phyloP scores from a whole-genome alignment of 92 coral and sea anemone species.

The Muricea muricata region DNA sequence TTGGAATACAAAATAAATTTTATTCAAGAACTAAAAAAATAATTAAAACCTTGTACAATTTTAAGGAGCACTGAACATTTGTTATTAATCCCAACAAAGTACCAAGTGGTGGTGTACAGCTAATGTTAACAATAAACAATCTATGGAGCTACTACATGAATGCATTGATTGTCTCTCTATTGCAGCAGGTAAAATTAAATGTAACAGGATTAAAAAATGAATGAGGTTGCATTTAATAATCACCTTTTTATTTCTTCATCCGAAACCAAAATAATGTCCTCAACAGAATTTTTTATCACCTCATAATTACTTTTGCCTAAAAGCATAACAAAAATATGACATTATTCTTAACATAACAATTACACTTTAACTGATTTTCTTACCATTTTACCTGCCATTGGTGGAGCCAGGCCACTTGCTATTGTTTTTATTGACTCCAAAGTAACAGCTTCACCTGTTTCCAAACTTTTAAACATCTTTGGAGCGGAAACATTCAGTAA shows the following conservation, averaged over 20 bases:
- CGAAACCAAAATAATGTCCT: slow-evolving; percentile 68
- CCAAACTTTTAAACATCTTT: slow-evolving; percentile 68
- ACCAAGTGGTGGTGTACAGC: no score
- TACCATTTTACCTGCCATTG: slow-evolving; percentile 65
- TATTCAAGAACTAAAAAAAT: not conserved
- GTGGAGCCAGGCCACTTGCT: slow-evolving; percentile 77
- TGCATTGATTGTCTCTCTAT: no score
- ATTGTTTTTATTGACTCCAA: slow-evolving; percentile 57
- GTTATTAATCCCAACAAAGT: no score
- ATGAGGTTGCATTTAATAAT: no score
- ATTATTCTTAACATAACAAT: not conserved
- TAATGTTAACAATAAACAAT: no score
- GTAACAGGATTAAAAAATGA: no score
- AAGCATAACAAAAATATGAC: not conserved
- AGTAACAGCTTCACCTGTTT: slow-evolving; percentile 61
- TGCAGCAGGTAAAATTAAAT: no score
- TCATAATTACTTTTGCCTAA: slow-evolving; percentile 62
- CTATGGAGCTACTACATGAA: no score
- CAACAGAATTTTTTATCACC: slow-evolving; percentile 71
- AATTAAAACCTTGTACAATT: no score
- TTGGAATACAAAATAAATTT: not conserved
- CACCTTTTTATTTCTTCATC: slow-evolving; percentile 77
- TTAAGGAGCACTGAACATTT: no score
- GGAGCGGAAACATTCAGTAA: no score
- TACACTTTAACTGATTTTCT: no score